Evolutionary conservation across 2,113 vertebrate species (phyloP).

Genomic region (Crypturellus undulatus): DNA sequence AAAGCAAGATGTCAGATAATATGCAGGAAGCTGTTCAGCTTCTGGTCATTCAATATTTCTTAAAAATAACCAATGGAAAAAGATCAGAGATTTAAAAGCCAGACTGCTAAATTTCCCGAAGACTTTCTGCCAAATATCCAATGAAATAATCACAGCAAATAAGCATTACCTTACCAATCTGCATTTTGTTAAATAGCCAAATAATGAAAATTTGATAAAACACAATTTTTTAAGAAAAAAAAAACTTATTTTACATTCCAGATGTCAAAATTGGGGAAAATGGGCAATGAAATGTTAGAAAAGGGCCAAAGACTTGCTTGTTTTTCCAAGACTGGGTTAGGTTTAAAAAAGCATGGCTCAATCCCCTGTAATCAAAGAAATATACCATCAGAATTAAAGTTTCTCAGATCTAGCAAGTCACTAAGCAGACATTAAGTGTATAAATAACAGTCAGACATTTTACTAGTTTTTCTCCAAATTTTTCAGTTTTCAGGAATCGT

Average conservation of each 20-base stretch:
- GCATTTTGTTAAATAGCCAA: slow-evolving; percentile 47
- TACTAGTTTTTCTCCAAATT: slow-evolving; percentile 34
- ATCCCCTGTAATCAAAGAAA: slow-evolving; percentile 59
- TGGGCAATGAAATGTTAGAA: slow-evolving; percentile 65
- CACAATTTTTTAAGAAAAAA: not conserved
- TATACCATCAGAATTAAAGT: slow-evolving; percentile 62
- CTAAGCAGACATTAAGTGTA: slow-evolving; percentile 38
- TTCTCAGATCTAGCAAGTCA: slow-evolving; percentile 59
- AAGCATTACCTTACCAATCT: slow-evolving; percentile 41
- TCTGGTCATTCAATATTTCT: slow-evolving; percentile 7
- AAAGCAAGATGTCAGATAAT: slow-evolving; percentile 21
- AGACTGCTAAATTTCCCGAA: slow-evolving; percentile 56
- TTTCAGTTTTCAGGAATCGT: slow-evolving; percentile 47
- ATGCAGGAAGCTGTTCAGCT: not conserved
- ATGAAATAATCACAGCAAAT: slow-evolving; percentile 14
- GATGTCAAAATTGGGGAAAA: slow-evolving; percentile 73
- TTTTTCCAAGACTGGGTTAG: slow-evolving; percentile 71
- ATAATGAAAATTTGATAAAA: slow-evolving; percentile 74
- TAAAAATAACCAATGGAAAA: slow-evolving; percentile 20
- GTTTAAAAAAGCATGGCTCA: slow-evolving; percentile 37
- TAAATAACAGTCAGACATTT: slow-evolving; percentile 72
- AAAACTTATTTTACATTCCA: slow-evolving; percentile 74
- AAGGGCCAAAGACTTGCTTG: slow-evolving; percentile 65
- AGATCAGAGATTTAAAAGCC: slow-evolving; percentile 26
- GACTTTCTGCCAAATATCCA: not conserved